Conservation (phyloP, 2,797 vertebrate genomes). For the Bothrops alternatus region DNA sequence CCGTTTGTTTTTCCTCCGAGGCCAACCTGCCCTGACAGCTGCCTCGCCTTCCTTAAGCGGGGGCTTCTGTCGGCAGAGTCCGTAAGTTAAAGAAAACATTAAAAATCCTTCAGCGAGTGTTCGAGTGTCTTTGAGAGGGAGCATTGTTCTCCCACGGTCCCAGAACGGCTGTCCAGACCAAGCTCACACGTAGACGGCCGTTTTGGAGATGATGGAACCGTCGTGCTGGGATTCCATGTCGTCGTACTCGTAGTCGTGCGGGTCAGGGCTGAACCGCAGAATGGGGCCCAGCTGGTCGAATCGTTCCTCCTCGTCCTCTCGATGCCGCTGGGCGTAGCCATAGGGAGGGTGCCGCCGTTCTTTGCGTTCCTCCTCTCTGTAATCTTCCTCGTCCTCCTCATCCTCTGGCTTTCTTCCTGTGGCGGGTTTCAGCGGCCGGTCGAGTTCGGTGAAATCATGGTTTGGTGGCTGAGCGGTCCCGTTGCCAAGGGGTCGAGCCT, state of each 20-base stretch:
- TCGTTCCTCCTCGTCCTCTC: conserved; percentile 72
- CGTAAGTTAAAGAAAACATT: not conserved
- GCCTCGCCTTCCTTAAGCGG: not conserved
- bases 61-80: not conserved
- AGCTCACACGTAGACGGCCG: conserved; percentile 85
- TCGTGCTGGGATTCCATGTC: conserved; percentile 92
- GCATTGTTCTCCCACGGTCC: too few species aligned
- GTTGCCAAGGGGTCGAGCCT: conserved; percentile 81
- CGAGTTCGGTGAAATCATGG: conserved; percentile 71
- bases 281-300: conserved; percentile 73
- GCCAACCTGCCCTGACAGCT: not conserved
- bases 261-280: conserved; percentile 72
- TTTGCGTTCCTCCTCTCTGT: conserved; percentile 73
- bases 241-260: conserved; percentile 66
- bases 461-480: conserved; percentile 71
- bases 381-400: conserved; percentile 74
- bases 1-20: accelerated
- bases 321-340: not conserved
- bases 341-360: conserved; percentile 2
- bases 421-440: conserved; percentile 64
- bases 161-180: accelerated
- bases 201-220: conserved; percentile 89
- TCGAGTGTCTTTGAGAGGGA: not conserved
- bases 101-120: too few species aligned
- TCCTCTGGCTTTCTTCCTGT: conserved; percentile 71